Base-by-base conservation (phyloP, 30 jellyfish, hydroid and myxozoan genomes). In the Pseudorhiza aurosa region DNA sequence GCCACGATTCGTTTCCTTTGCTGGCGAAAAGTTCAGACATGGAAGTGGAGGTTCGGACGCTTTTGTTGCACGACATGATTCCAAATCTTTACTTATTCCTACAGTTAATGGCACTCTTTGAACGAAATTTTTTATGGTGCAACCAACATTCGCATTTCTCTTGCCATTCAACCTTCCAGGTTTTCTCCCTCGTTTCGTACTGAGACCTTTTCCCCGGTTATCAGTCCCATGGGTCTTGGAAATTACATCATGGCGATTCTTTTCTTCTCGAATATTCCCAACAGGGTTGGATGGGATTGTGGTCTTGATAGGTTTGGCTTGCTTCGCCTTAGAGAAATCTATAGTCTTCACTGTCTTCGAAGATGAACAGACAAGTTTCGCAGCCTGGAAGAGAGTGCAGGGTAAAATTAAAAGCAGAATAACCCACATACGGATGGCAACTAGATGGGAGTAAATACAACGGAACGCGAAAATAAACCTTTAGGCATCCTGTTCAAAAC, bases 21-120 rank as follows among this genome's bases (percentile, higher is more conserved):
- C 58, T 0, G 95, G 87, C n/a, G 95, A 70, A 1, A 77, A 40
- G 30, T 18, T n/a, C 31, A 82, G 50, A n/a, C 72, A 68, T 18
- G 95, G 95, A 8, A 82, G 65, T 42, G 87, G 95, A 8, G 95
- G 95, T 21, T 69, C 95, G 4, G 33, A 9, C 12, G 14, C 5
- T 22, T 36, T 65, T 0, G 68, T 44, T 19, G 49, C 49, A 32
- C 36, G 18, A 25, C 58, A 21, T 9, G 60, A 19, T 29, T 46
- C 24, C 11, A 58, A 69, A 1, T 18, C 33, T 3, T 9, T 51
- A 8, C 24, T 47, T 1, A 28, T 7, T 2, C 45, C 75, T 1
- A 30, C 58, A 26, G 65, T 0, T 4, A 8, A 15, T 26, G 70
- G 36, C 8, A 63, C 12, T 28, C 68, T 44, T 32, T 81, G 58